Evolutionary conservation across 2,888 invertebrate genomes (phyloP).

Genomic region (Crepidodera aurea): DNA sequence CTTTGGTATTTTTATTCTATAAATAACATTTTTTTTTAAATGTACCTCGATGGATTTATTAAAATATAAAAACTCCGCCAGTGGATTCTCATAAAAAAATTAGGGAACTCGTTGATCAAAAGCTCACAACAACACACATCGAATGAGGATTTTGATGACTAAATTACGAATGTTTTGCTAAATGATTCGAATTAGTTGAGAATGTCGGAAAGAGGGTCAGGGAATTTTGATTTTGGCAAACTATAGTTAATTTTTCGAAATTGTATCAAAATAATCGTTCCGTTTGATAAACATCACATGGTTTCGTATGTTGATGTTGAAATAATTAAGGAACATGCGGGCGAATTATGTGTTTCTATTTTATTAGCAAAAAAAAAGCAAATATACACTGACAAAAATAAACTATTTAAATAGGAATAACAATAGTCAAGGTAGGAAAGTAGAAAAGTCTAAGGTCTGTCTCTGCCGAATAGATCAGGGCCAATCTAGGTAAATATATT

Average conservation of each 20-base stretch:
- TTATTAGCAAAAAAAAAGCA: not conserved
- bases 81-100: no score
- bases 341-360: slow-evolving; percentile 1
- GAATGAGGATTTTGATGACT: not conserved
- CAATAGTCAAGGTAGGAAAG: no score
- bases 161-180: slow-evolving; percentile 10
- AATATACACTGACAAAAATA: no score
- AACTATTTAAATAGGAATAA: no score
- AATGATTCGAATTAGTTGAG: slow-evolving; percentile 1
- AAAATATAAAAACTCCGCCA: no score
- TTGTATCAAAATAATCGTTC: slow-evolving; percentile 21
- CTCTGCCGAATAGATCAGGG: no score
- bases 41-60: no score
- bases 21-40: no score
- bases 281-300: slow-evolving; percentile 8
- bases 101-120: not conserved
- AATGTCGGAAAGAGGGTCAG: slow-evolving; percentile 15
- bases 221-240: slow-evolving; percentile 26
- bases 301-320: slow-evolving; percentile 1
- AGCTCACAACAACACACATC: not conserved
- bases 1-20: no score
- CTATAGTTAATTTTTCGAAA: slow-evolving; percentile 20
- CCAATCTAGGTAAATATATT: no score
- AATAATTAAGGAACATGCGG: not conserved
- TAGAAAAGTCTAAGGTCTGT: no score